Conservation (phyloP, 2,113 vertebrate species). For the Istiophorus platypterus region DNA sequence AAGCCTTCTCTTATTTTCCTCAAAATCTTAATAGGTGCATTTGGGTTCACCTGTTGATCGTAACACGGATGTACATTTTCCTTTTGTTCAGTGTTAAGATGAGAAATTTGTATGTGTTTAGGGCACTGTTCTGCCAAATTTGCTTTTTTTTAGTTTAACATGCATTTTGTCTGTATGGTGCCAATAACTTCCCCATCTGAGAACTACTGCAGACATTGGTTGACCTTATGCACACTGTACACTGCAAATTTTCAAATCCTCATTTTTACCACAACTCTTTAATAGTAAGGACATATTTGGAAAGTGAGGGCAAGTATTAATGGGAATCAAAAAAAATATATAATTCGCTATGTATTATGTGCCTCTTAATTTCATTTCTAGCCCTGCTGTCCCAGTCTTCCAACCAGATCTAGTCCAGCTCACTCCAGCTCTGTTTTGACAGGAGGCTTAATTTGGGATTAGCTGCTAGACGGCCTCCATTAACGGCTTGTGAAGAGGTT, state of each 20-base stretch:
- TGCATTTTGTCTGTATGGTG: neutral
- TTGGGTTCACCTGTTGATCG: too few species aligned
- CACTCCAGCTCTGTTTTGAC: constrained; percentile 26
- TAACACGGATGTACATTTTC: too few species aligned
- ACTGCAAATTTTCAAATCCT: neutral
- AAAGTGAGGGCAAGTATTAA: neutral
- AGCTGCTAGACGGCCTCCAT: constrained; percentile 45
- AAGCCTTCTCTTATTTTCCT: too few species aligned
- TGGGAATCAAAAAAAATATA: too few species aligned
- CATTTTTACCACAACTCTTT: neutral
- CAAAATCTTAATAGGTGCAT: too few species aligned
- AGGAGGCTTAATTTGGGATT: constrained; percentile 49
- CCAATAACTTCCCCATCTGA: neutral
- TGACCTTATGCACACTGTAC: neutral
- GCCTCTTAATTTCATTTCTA: neutral
- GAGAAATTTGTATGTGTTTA: too few species aligned
- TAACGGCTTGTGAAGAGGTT: constrained; percentile 31
- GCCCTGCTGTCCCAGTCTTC: neutral
- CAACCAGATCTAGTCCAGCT: neutral
- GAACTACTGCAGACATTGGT: neutral
- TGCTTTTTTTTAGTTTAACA: too few species aligned
- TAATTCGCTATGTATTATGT: neutral
- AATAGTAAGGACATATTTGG: neutral
- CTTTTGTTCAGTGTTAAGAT: neutral
- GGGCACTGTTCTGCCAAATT: too few species aligned